These are phyloP conservation scores for Molossus molossus DNA, from an alignment of 2,797 vertebrate species.

Conservation along the genomic window DNA sequence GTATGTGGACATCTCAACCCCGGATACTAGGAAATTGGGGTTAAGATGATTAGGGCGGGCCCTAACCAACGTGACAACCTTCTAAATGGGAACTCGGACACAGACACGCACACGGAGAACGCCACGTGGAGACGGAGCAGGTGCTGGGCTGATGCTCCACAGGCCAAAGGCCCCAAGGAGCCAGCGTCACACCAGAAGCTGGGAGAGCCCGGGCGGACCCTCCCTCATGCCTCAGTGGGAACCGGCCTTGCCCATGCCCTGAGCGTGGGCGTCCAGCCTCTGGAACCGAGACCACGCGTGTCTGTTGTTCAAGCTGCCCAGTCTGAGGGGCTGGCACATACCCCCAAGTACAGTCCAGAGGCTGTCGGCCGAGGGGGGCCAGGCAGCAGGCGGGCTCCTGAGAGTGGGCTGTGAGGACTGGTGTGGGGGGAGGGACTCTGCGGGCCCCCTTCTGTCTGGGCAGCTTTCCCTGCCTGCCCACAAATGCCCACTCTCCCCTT, in stretches of 20 bases:
- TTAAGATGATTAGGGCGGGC: background rate
- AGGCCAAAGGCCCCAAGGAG: background rate
- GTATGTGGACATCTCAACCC: too few species aligned
- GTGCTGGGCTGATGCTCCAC: rapidly evolving
- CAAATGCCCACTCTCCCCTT: background rate
- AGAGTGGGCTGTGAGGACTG: background rate
- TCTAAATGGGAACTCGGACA: background rate
- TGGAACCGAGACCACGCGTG: background rate
- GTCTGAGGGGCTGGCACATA: rapidly evolving
- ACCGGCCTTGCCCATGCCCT: background rate
- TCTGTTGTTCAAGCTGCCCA: background rate
- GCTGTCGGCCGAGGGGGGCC: background rate
- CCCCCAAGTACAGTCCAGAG: background rate
- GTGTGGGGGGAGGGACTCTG: background rate
- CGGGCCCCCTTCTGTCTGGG: background rate
- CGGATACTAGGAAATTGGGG: background rate
- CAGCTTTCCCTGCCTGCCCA: too few species aligned
- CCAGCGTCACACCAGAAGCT: too few species aligned
- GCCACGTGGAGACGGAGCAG: background rate
- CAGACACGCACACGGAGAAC: background rate
- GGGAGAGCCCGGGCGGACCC: rapidly evolving
- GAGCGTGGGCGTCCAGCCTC: background rate
- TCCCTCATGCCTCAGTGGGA: background rate
- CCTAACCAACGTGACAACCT: too few species aligned
- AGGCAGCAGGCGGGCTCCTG: background rate